Conservation (phyloP, 2,797 vertebrate species). For the Clarias platycephalus region DNA sequence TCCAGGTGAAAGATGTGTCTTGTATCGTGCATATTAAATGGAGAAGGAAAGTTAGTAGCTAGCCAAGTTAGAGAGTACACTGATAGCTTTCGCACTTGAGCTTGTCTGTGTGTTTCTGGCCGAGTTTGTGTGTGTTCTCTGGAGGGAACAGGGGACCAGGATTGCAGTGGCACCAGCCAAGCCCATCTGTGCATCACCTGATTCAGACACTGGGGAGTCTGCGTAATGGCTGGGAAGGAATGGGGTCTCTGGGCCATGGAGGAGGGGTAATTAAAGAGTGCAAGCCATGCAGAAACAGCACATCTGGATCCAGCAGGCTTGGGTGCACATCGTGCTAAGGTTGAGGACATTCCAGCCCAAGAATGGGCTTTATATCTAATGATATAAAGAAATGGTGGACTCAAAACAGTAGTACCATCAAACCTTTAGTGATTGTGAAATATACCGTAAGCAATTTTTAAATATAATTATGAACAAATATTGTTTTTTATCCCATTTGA, state of each 20-base stretch:
- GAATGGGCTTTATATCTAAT: no score
- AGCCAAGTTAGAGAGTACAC: background rate
- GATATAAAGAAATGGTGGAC: background rate
- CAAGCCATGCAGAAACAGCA: conserved; percentile 83
- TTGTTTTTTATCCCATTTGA: background rate
- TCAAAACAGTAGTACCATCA: background rate
- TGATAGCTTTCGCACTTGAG: background rate
- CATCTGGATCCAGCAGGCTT: conserved; percentile 78
- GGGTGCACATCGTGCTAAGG: conserved; percentile 46
- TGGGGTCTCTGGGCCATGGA: conserved; percentile 72
- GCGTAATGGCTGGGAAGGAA: conserved; percentile 83
- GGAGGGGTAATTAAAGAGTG: conserved; percentile 79
- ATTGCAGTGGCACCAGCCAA: conserved; percentile 68
- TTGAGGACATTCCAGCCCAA: conserved; percentile 46
- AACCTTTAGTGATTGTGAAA: background rate
- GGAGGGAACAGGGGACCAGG: conserved; percentile 35
- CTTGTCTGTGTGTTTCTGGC: conserved; percentile 9
- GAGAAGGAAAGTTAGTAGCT: background rate
- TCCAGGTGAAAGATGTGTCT: background rate
- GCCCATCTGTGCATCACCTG: conserved; percentile 83
- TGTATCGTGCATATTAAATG: background rate
- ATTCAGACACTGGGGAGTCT: conserved; percentile 72
- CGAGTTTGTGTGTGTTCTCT: conserved; percentile 23
- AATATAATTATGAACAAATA: background rate
- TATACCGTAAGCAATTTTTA: background rate